Base-by-base conservation (phyloP, 2,888 invertebrate genomes). In the Drosophila formosana region DNA sequence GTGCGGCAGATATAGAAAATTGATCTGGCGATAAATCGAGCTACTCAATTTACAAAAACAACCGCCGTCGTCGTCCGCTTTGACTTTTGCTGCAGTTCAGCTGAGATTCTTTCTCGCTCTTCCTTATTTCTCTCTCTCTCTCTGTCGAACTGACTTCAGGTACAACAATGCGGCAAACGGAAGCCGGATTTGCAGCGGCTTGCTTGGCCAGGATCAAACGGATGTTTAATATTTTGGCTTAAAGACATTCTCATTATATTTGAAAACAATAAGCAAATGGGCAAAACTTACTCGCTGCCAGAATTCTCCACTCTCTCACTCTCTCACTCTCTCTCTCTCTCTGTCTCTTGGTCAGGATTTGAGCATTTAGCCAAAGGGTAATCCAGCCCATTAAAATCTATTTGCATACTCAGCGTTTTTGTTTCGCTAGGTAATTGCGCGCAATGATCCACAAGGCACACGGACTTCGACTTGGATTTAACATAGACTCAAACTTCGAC, bases 191-290 rank as follows among this genome's bases (percentile, higher is more conserved):
- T 82, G 66, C 72, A 75, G 61, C 70, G 61, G 66, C 72, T 66
- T 55, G 62, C 56, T 66, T 66, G 51, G 61, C 67, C 68, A 62
- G 85, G 87, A 82, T 86, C 83, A 78, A 78, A 67, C 77, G 84
- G 68, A 80, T 86, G 87, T 87, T 72, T 89, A 90, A 90, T 91
- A 90, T 90, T 91, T 91, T 91, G 90, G 90, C 90, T 91, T 90
- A 90, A 72, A 90, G 90, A 89, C 89, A 89, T 90, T 89, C 86
- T 82, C 90, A 89, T 90, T 86, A 86, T 84, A 78, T 89, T 83
- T 73, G 75, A 82, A 88, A 90, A 90, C 89, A 90, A 87, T 74
- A 60, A 57, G 25, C 50, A 34, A 34, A 41, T 41, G 30, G 37
- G 11, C 37, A 45, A 41, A 13, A 37, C 37, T 11, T 11, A 5